phyloP scores from a whole-genome alignment of 2,888 invertebrate genomes.

The Acanthosepion esculentum region DNA sequence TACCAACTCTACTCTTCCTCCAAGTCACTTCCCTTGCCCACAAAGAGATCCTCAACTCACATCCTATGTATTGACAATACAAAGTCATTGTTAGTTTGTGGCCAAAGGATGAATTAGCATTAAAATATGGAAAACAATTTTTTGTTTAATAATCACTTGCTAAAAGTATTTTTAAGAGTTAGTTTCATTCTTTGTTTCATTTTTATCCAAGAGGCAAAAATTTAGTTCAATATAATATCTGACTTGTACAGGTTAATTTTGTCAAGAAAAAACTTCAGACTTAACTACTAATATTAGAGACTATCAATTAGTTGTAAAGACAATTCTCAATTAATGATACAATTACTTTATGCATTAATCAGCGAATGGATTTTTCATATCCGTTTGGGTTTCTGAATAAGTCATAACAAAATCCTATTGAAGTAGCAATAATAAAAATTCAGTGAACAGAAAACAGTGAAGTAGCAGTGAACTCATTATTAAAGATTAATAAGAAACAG shows the following conservation, averaged over 20 bases:
- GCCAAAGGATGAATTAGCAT: too few species aligned
- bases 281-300: background rate
- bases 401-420: background rate
- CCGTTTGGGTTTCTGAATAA: background rate
- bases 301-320: background rate
- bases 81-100: too few species aligned
- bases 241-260: background rate
- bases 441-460: background rate
- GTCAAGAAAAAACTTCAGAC: background rate
- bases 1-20: too few species aligned
- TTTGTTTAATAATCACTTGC: background rate
- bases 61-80: too few species aligned
- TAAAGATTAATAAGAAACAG: too few species aligned
- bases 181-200: background rate
- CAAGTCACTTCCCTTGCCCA: too few species aligned
- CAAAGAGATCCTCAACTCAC: too few species aligned
- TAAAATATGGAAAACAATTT: background rate
- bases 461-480: too few species aligned
- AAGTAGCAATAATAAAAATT: background rate
- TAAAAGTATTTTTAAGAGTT: background rate
- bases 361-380: background rate
- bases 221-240: background rate
- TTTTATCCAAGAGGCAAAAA: background rate
- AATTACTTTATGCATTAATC: background rate
- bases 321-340: background rate